Conservation (phyloP, 2,888 invertebrate genomes). For the Emmelina monodactyla region DNA sequence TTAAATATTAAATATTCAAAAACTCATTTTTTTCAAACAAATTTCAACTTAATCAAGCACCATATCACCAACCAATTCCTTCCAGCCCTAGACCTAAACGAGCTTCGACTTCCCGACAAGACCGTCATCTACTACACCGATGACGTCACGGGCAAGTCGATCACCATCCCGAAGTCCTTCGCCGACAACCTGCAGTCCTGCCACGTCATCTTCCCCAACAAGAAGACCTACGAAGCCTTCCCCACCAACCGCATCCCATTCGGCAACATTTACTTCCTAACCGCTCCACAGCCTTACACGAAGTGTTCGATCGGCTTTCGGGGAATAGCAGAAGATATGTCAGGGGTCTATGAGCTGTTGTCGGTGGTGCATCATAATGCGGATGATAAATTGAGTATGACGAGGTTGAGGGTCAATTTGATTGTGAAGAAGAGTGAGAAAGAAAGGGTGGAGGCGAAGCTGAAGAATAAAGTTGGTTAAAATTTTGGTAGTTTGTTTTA, state of each 20-base stretch:
- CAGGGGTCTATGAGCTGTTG: conserved; percentile 30
- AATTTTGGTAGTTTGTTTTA: too few relatives aligned
- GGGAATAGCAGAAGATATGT: conserved; percentile 18
- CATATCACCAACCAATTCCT: too few relatives aligned
- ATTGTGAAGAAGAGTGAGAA: conserved; percentile 20
- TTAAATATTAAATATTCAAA: too few relatives aligned
- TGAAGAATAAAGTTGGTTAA: too few relatives aligned
- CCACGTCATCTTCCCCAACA: conserved; percentile 26
- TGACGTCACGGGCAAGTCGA: conserved; percentile 18
- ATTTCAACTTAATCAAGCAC: too few relatives aligned
- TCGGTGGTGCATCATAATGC: conserved; percentile 21
- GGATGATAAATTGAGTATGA: conserved; percentile 21
- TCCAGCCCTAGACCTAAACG: conserved; percentile 22
- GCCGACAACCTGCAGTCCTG: conserved; percentile 25
- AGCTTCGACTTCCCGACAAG: conserved; percentile 21
- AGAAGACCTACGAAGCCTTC: conserved; percentile 23
- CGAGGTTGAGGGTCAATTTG: conserved; percentile 25
- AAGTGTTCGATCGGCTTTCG: conserved; percentile 24
- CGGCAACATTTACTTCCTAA: conserved; percentile 12
- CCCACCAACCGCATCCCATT: conserved; percentile 21
- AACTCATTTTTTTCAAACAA: too few relatives aligned
- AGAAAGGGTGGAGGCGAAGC: too few relatives aligned
- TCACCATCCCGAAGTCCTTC: conserved; percentile 23
- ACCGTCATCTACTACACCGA: conserved; percentile 21
- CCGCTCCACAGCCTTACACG: conserved; percentile 20